phyloP scores from a whole-genome alignment of 2,113 vertebrate genomes.

The Tetrax tetrax region DNA sequence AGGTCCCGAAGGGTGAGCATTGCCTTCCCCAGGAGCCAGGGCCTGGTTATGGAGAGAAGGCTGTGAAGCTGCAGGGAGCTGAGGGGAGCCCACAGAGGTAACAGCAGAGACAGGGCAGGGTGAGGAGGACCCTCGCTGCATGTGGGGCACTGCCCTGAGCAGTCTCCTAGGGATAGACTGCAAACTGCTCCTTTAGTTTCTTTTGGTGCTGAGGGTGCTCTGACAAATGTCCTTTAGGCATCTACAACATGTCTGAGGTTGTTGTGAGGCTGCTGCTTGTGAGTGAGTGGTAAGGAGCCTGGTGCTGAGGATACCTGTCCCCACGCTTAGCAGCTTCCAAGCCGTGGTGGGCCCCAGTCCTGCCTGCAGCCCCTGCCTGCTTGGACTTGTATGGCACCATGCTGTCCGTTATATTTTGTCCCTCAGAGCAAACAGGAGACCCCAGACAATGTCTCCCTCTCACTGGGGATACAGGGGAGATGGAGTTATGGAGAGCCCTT shows the following conservation, averaged over 20 bases:
- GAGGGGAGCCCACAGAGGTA: rapidly evolving
- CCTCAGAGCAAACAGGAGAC: not conserved
- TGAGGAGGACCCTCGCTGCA: not conserved
- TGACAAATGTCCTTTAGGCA: not conserved
- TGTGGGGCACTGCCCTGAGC: not conserved
- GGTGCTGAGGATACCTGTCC: not conserved
- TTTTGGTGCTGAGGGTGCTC: not conserved
- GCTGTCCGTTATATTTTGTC: not conserved
- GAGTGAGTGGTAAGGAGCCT: not conserved
- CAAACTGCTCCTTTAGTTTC: not conserved
- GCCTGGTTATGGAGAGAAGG: not conserved
- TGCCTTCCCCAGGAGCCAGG: not conserved
- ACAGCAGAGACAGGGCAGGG: not conserved
- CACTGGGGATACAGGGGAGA: not conserved
- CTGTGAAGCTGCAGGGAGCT: not conserved
- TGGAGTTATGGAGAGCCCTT: not conserved
- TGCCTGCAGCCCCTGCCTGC: not conserved
- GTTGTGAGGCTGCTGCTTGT: not conserved
- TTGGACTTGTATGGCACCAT: too few relatives aligned
- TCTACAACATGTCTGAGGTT: not conserved
- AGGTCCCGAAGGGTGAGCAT: not conserved
- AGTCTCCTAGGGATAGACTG: not conserved
- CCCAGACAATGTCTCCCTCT: not conserved
- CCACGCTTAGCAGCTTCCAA: not conserved
- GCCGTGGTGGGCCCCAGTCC: not conserved